Evolutionary conservation across 2,797 vertebrate genomes (phyloP), one percentile per base, ranked within the genome.

Genomic region (Notolepis coatsorum): DNA sequence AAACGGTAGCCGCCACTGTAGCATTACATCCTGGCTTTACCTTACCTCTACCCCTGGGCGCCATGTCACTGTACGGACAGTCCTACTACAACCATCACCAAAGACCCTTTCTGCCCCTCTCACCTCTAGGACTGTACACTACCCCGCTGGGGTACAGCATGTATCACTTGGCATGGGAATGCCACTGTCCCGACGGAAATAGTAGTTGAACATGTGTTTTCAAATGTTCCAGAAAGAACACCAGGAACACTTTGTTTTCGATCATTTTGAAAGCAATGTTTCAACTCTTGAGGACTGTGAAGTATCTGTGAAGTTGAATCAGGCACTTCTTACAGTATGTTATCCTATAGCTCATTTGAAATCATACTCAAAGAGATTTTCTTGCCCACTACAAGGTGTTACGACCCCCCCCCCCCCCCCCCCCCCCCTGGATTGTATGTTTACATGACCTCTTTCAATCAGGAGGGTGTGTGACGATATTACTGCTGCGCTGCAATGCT

Each of bases 141-240:
- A 90, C 95, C 13, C 96, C 96, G 0, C 90, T 98, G 63, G 96
- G 94, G 82, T 99, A 98, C 69, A 93, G 95, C 92, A 96, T 99
- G 96, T 98, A 98, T 90, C 96, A 98, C 81, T 90, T 99, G 23
- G 96, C 95, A 49, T 97, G 94, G 93, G n/a, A n/a, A n/a, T n/a
- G n/a, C n/a, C n/a, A n/a, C n/a, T n/a, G n/a, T n/a, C n/a, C 84
- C 78, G 82, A 84, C 66, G 57, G 68, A 73, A 65, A 46, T 65
- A 75, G 62, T 37, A 27, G 27, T 8, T 24, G 37, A 10, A 45
- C 10, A 4, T 28, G 3, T 43, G 41, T 76, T 74, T 72, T 38
- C 60, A 7, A 64, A 70, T 68, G 62, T 70, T 69, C 51, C 57
- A 58, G 65, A 24, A 68, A 35, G 61, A 57, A 81, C 74, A 57